Percentiles rank a stretch among this genome's conserved stretches.
Evolutionary conservation across 2,888 invertebrate genomes (phyloP).

Genomic region (Epinotia brunnichana): DNA sequence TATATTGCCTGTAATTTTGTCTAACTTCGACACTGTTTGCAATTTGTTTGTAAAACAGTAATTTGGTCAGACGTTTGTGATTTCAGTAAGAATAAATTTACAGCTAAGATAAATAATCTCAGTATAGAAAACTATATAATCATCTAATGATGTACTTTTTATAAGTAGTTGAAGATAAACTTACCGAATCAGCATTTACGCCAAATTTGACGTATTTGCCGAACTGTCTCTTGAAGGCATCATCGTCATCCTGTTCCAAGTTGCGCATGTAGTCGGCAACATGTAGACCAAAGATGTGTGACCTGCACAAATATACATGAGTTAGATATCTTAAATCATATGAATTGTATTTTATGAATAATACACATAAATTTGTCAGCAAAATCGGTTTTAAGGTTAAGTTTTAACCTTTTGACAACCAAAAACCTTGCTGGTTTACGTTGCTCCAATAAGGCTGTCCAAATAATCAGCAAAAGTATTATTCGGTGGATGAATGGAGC

Average conservation of each 20-base stretch:
- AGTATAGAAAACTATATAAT: background rate
- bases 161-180: constrained; percentile 52
- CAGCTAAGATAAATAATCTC: background rate
- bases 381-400: constrained; percentile 69
- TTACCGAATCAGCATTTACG: constrained; percentile 94
- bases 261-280: constrained; percentile 98
- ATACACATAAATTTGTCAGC: constrained; percentile 54
- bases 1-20: constrained; percentile 66
- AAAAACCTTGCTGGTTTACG: constrained; percentile 59
- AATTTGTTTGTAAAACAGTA: constrained; percentile 61
- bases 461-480: constrained; percentile 64
- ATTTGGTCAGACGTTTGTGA: constrained; percentile 76
- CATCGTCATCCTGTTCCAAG: constrained; percentile 97
- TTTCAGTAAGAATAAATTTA: background rate
- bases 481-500: constrained; percentile 81
- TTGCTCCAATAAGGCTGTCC: constrained; percentile 79
- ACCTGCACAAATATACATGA: constrained; percentile 76
- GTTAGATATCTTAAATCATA: background rate
- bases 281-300: constrained; percentile 98
- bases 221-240: constrained; percentile 99
- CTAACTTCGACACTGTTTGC: constrained; percentile 75
- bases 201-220: constrained; percentile 97
- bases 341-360: background rate
- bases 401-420: constrained; percentile 68
- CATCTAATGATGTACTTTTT: background rate